Conservation (phyloP, 2,797 vertebrate species). For the Chrosomus eos region DNA sequence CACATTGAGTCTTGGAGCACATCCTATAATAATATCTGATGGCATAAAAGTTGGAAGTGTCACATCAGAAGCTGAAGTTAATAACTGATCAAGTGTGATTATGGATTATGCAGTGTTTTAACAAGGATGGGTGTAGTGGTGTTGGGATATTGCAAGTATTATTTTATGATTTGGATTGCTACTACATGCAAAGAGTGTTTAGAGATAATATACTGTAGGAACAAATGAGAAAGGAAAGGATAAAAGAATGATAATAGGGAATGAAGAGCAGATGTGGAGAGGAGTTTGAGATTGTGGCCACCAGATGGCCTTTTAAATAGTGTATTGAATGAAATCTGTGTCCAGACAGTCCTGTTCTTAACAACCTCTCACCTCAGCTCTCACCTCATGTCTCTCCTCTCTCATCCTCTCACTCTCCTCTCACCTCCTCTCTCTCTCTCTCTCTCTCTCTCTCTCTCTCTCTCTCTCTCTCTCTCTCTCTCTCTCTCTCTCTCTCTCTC, state of each 20-base stretch:
- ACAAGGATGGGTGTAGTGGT: not conserved
- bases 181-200: not conserved
- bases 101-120: not conserved
- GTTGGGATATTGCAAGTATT: not conserved
- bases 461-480: not conserved
- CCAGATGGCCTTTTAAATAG: slow-evolving; percentile 54
- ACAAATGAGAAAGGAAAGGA: not conserved
- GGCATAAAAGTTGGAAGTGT: not conserved
- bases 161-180: not conserved
- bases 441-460: not conserved
- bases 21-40: slow-evolving; percentile 12
- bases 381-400: not conserved
- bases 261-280: slow-evolving; percentile 57
- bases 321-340: slow-evolving; percentile 61
- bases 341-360: slow-evolving; percentile 51
- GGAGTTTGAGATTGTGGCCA: slow-evolving; percentile 51
- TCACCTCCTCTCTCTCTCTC: too few relatives aligned
- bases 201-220: not conserved
- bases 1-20: slow-evolving; percentile 13
- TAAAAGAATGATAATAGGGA: not conserved
- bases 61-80: slow-evolving; percentile 4
- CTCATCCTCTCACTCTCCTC: too few relatives aligned
- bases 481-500: too few relatives aligned
- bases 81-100: not conserved
- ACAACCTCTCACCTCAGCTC: slow-evolving; percentile 32